Evolutionary conservation across 2,888 invertebrate species (phyloP).

Genomic region (Caenorhabditis parvicauda): DNA sequence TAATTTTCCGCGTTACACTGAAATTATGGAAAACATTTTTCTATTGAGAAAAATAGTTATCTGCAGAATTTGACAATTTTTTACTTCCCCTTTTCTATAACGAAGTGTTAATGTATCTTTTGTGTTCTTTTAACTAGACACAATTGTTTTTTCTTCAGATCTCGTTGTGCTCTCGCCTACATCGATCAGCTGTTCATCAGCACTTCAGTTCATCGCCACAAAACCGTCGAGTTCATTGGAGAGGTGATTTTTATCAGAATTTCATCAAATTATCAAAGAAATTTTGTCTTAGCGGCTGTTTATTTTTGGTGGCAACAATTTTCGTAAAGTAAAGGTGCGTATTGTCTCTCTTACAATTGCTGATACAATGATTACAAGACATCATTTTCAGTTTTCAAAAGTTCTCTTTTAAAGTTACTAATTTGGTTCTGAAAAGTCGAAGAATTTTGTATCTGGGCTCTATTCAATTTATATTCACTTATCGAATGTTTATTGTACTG

Average conservation of each 20-base stretch:
- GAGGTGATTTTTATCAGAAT: constrained; percentile 14
- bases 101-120: too few species aligned
- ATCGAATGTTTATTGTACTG: not conserved
- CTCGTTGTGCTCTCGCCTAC: constrained; percentile 26
- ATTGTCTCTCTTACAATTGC: not conserved
- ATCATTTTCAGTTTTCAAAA: not conserved
- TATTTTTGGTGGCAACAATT: not conserved
- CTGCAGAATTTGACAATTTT: too few species aligned
- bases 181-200: constrained; percentile 29
- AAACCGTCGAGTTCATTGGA: constrained; percentile 25
- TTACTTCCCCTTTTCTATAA: too few species aligned
- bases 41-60: too few species aligned
- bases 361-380: not conserved
- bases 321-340: not conserved
- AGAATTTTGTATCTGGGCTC: too few species aligned
- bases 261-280: not conserved
- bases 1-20: too few species aligned
- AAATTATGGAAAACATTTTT: too few species aligned
- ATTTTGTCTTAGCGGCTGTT: not conserved
- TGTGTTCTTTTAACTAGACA: too few species aligned
- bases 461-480: too few species aligned
- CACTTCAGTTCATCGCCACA: constrained; percentile 21
- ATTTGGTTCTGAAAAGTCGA: not conserved
- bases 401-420: too few species aligned
- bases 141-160: too few species aligned